These are phyloP conservation scores for Salpingus planirostris DNA, from an alignment of 2,888 invertebrate genomes.

Conservation along the genomic window DNA sequence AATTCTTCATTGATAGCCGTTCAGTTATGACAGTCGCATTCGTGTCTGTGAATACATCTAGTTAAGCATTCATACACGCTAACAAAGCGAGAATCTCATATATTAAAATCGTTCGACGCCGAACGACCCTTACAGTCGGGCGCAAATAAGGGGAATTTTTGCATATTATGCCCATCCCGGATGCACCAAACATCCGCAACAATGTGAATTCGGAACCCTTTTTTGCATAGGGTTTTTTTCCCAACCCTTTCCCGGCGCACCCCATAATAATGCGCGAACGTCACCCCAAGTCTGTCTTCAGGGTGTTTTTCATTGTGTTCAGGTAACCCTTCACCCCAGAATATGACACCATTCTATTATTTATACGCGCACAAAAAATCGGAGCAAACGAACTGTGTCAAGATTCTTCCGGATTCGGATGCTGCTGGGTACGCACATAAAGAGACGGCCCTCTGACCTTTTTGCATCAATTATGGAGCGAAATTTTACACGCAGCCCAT, in stretches of 20 bases:
- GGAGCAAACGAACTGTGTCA: constrained; percentile 44
- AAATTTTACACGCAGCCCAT: constrained; percentile 30
- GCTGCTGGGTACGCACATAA: too few species aligned
- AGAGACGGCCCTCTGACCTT: constrained; percentile 23
- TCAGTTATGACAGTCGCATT: constrained; percentile 43
- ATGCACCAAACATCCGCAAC: constrained; percentile 33
- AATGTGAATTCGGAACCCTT: constrained; percentile 34
- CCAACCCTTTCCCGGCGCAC: constrained; percentile 42
- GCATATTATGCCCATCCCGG: constrained; percentile 30
- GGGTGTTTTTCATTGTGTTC: constrained; percentile 42
- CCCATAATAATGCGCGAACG: constrained; percentile 40
- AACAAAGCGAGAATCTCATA: constrained; percentile 39
- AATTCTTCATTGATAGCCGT: constrained; percentile 43
- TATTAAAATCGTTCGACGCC: constrained; percentile 32
- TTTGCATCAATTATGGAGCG: constrained; percentile 30
- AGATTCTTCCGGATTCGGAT: constrained; percentile 33
- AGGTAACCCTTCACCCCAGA: constrained; percentile 42
- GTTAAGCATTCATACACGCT: constrained; percentile 42
- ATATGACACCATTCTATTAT: constrained; percentile 43
- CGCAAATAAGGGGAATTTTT: constrained; percentile 31
- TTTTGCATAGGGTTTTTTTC: constrained; percentile 41
- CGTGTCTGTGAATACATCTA: constrained; percentile 43
- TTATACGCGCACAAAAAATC: constrained; percentile 36
- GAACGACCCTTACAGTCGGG: constrained; percentile 4
- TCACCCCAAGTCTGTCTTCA: constrained; percentile 41